Evolutionary conservation across 2,888 invertebrate genomes (phyloP), one percentile per base, ranked within the genome.

Genomic region (Apotomis betuletana): DNA sequence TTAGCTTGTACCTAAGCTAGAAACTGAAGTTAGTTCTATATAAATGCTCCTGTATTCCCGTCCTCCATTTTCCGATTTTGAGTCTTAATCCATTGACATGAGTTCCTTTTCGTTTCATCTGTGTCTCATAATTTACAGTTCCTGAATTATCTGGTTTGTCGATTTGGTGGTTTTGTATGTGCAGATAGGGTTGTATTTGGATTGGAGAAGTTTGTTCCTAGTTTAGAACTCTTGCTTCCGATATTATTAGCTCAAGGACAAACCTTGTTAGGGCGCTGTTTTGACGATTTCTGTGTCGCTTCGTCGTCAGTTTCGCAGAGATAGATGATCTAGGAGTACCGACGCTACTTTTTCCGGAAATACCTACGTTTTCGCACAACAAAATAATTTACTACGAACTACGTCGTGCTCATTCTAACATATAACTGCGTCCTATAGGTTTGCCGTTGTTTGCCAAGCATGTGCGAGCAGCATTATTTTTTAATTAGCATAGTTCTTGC

Each of bases 221-320:
- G 52, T 68, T 38, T 58, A 55, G 10, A 10, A 65, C 65, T 70
- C 59, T 70, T 52, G 44, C 55, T 70, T 65, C 65, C 65, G 62
- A 59, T 69, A 68, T 67, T 61, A 69, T 70, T 60, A 70, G 46
- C 60, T 70, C 70, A 60, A 70, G 65, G 70, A 52, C 70, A 52
- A 49, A 36, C 54, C 38, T 70, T 55, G 54, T 60, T 38, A 60
- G 60, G 65, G 49, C 38, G 36, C n/a, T 68, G 52, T 61, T 68
- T 27, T 55, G 55, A 49, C 36, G 54, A 46, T 38, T 68, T 13
- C 36, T 27, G 44, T 59, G 6, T 41, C 41, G 41, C 41, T 5
- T 41, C 6, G 41, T 6, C 41, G 41, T 41, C 41, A 41, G 5
- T 41, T 41, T 6, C 5, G 41, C 41, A 41, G 5, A 41, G 41